Conservation (phyloP, 1,140 invertebrate genomes). For the Drosophila sulfurigaster region DNA sequence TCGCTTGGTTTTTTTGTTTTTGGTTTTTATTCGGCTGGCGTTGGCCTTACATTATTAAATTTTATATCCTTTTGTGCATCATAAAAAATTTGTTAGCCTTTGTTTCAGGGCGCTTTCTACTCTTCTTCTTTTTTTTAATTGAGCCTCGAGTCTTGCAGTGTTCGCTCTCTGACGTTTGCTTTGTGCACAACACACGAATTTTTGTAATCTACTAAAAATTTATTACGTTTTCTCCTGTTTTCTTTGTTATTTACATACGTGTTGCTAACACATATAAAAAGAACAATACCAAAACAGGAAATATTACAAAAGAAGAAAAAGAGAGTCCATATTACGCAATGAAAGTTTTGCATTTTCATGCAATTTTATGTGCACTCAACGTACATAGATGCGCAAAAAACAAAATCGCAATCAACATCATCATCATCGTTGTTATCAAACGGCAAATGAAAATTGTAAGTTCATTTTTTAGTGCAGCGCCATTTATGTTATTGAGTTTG, state of each 20-base stretch:
- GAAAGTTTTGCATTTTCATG: conserved; percentile 48
- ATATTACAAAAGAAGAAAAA: not conserved
- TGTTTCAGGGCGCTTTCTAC: conserved; percentile 48
- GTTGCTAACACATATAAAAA: conserved; percentile 15
- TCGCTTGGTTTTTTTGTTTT: conserved; percentile 24
- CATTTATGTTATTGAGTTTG: conserved; percentile 31
- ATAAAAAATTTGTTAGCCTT: conserved; percentile 72
- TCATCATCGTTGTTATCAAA: conserved; percentile 14
- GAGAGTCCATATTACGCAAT: conserved; percentile 22
- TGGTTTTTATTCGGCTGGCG: conserved; percentile 27
- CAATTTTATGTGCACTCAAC: conserved; percentile 33
- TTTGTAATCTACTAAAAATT: conserved; percentile 73
- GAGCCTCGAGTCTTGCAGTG: conserved; percentile 34
- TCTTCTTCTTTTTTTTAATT: conserved; percentile 66
- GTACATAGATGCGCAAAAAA: conserved; percentile 10
- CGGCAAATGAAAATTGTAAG: not conserved
- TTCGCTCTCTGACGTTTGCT: conserved; percentile 41
- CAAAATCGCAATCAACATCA: conserved; percentile 27
- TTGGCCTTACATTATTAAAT: conserved; percentile 74
- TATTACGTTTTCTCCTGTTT: conserved; percentile 61
- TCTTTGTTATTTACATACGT: conserved; percentile 46
- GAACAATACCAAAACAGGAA: conserved; percentile 14
- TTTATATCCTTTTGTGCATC: conserved; percentile 60
- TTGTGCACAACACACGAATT: conserved; percentile 46
- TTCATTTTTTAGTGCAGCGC: conserved; percentile 20